Evolutionary conservation across 1,140 invertebrate genomes (phyloP), one percentile per base, ranked within the genome.

Genomic region (Hesperophylax magnus): DNA sequence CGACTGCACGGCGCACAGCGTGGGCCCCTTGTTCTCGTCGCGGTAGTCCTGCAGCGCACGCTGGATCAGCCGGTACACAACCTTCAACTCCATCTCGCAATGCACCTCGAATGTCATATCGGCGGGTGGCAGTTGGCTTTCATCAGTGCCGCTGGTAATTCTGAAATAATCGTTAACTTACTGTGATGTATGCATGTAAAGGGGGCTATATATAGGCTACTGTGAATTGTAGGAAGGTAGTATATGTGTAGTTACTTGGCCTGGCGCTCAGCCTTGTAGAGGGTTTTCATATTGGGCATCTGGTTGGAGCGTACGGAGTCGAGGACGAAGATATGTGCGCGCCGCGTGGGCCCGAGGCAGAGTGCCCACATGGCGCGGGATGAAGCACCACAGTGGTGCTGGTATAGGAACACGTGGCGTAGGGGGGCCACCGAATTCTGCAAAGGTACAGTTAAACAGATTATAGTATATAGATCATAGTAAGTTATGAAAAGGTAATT

Each of bases 261-360:
- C 81, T 93, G 93, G 84, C 96, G 91, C 88, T 98, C 97, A 18
- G 93, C 91, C 18, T 92, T 91, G 84, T 97, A 99, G 27, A 99
- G 86, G n/a, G 92, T 93, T 83, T 92, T 93, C 89, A 99, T 92
- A 88, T 98, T 98, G 0, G 97, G 97, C 93, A 99, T 95, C 86
- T 98, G 96, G 88, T 99, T 98, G 18, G 95, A 96, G 79, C 93
- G 92, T 0, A 98, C 97, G 0, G 95, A 94, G 88, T 99, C 98
- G 31, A 97, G 88, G 5, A 98, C 95, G 87, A 97, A 95, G 31
- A 99, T 91, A 22, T 94, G 90, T 0, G 92, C 96, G 85, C 94
- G 94, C 87, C 95, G 96, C 1, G 91, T 92, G 8, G 94, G 92
- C 17, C 94, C 93, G 54, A 98, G 88, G 85, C 99, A 98, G 5